Evolutionary conservation across 2,888 invertebrate genomes (phyloP).

Genomic region (Drosophila acutilabella): DNA sequence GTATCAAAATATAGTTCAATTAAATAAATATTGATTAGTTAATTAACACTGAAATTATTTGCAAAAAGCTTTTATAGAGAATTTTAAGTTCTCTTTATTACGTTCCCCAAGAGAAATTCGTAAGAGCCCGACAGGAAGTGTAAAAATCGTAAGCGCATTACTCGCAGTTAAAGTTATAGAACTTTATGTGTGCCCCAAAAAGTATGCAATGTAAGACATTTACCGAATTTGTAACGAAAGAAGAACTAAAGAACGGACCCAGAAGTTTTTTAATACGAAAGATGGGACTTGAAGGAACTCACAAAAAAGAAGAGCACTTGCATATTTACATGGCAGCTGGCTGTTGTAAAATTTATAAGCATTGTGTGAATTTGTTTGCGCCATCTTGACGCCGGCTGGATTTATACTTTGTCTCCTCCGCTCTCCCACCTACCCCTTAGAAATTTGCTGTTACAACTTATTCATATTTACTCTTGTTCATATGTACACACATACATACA

Average conservation of each 20-base stretch:
- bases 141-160: not conserved
- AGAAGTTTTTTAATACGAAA: slow-evolving; percentile 3
- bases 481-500: not conserved
- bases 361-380: slow-evolving; percentile 8
- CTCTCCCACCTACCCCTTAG: not conserved
- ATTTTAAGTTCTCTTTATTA: not conserved
- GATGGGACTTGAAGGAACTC: not conserved
- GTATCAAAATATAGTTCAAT: too few relatives aligned
- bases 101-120: too few relatives aligned
- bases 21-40: not conserved
- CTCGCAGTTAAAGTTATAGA: slow-evolving; percentile 1
- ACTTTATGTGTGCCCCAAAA: slow-evolving; percentile 25
- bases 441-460: not conserved
- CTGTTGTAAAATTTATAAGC: slow-evolving; percentile 19
- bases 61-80: not conserved
- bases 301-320: not conserved
- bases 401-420: not conserved
- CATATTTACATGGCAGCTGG: slow-evolving; percentile 16
- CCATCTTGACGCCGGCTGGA: slow-evolving; percentile 14
- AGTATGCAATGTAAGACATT: slow-evolving; percentile 33
- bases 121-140: not conserved
- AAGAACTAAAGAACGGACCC: not conserved
- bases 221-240: not conserved
- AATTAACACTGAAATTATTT: too few relatives aligned
- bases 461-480: not conserved